These are phyloP conservation scores for Drosophila insularis DNA, from an alignment of 1,140 invertebrate species.

Conservation along the genomic window DNA sequence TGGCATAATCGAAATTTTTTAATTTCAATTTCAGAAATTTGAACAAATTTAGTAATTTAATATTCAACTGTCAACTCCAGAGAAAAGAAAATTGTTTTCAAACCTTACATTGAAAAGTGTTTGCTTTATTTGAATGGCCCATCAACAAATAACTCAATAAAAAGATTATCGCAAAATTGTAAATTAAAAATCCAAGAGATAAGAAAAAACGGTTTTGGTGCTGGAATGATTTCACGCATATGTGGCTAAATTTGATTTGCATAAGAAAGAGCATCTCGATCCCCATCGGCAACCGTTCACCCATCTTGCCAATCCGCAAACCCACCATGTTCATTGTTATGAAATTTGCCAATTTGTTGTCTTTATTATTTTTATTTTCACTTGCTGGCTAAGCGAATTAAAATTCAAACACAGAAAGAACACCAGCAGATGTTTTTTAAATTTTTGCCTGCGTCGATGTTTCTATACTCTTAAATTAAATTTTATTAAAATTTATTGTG, in stretches of 20 bases:
- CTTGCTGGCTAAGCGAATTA: slow-evolving; percentile 65
- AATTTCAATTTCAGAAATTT: not conserved
- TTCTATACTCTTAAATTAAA: not conserved
- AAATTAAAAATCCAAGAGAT: slow-evolving; percentile 61
- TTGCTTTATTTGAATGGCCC: slow-evolving; percentile 65
- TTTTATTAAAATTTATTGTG: too few species aligned
- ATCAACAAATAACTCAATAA: slow-evolving; percentile 63
- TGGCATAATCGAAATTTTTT: not conserved
- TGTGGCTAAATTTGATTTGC: slow-evolving; percentile 76
- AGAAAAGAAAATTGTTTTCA: slow-evolving; percentile 45
- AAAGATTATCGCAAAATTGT: slow-evolving; percentile 76
- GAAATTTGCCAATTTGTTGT: slow-evolving; percentile 71
- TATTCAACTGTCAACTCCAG: slow-evolving; percentile 7
- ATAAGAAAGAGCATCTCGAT: slow-evolving; percentile 58
- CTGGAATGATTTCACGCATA: slow-evolving; percentile 70
- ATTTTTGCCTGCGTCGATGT: not conserved
- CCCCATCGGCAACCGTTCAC: slow-evolving; percentile 22
- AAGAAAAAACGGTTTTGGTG: not conserved
- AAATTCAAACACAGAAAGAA: slow-evolving; percentile 50
- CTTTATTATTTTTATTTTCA: slow-evolving; percentile 34
- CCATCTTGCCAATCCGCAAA: slow-evolving; percentile 13
- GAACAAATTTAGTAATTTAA: not conserved
- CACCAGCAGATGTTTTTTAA: not conserved
- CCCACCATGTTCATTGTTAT: slow-evolving; percentile 64
- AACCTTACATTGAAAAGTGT: too few species aligned